Evolutionary conservation across 2,797 vertebrate species (phyloP).

Genomic region (Pogonophryne albipinna): DNA sequence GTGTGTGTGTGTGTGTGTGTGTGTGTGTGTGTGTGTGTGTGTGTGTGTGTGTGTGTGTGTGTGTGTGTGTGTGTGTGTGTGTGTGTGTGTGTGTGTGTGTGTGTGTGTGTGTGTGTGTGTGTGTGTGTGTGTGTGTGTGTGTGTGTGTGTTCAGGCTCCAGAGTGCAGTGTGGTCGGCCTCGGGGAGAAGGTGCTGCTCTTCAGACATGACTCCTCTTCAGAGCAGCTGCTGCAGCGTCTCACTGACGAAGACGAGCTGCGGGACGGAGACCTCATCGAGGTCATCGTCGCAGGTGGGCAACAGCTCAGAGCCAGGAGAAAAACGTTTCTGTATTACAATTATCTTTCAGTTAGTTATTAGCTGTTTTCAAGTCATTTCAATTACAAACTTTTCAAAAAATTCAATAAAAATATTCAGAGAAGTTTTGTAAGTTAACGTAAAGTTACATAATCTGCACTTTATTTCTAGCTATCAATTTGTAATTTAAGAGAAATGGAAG

Average conservation of each 20-base stretch:
- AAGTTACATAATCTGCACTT: too few relatives aligned
- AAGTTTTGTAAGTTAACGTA: too few relatives aligned
- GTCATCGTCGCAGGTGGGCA: slow-evolving; percentile 81
- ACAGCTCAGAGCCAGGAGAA: background rate
- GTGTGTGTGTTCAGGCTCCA: slow-evolving; percentile 73
- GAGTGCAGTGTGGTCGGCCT: slow-evolving; percentile 73
- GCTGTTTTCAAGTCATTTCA: background rate
- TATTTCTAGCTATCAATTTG: too few relatives aligned
- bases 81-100: too few relatives aligned
- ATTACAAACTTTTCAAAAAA: background rate
- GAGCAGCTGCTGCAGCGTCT: slow-evolving; percentile 77
- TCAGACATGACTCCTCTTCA: slow-evolving; percentile 74
- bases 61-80: too few relatives aligned
- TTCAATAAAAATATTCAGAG: too few relatives aligned
- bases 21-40: background rate
- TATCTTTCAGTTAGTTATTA: background rate
- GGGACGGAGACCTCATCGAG: slow-evolving; percentile 84
- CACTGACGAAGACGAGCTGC: slow-evolving; percentile 68
- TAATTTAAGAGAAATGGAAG: too few relatives aligned
- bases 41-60: too few relatives aligned
- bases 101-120: background rate
- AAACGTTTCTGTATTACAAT: background rate
- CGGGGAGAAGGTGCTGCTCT: slow-evolving; percentile 81
- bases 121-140: background rate
- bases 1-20: too few relatives aligned